phyloP scores from a whole-genome alignment of 92 coral and sea anemone genomes.

The Bergia puertoricense region DNA sequence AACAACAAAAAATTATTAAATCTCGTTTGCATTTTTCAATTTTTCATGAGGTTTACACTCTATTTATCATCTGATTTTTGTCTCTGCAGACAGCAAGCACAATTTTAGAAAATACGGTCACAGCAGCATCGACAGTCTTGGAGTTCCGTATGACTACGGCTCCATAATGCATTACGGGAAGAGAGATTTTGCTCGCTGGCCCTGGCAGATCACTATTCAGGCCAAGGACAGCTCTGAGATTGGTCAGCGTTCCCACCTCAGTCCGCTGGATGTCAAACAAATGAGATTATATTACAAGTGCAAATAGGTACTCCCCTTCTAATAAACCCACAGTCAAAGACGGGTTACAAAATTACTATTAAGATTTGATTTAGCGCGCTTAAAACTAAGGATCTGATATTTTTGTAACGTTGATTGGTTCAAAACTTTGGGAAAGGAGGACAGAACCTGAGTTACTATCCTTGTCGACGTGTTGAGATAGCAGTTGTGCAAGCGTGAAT shows the following conservation, averaged over 20 bases:
- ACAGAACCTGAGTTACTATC: too few relatives aligned
- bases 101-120: slow-evolving; percentile 88
- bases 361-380: too few relatives aligned
- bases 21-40: background rate
- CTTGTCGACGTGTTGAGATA: too few relatives aligned
- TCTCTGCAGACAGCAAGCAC: slow-evolving; percentile 66
- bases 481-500: too few relatives aligned
- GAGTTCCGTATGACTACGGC: slow-evolving; percentile 89
- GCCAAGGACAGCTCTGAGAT: slow-evolving; percentile 79
- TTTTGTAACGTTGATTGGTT: too few relatives aligned
- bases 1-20: background rate
- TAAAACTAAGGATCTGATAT: too few relatives aligned
- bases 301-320: background rate
- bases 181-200: slow-evolving; percentile 85
- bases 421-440: too few relatives aligned
- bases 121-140: slow-evolving; percentile 75
- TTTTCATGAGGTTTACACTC: background rate
- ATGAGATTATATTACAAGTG: slow-evolving; percentile 84
- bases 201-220: slow-evolving; percentile 88
- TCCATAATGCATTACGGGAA: slow-evolving; percentile 96
- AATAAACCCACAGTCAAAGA: too few relatives aligned
- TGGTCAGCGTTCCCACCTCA: slow-evolving; percentile 91
- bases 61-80: background rate
- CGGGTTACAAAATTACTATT: too few relatives aligned
- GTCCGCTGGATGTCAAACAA: slow-evolving; percentile 83